Evolutionary conservation across 2,888 invertebrate genomes (phyloP).

Genomic region (Callosobruchus maculatus): DNA sequence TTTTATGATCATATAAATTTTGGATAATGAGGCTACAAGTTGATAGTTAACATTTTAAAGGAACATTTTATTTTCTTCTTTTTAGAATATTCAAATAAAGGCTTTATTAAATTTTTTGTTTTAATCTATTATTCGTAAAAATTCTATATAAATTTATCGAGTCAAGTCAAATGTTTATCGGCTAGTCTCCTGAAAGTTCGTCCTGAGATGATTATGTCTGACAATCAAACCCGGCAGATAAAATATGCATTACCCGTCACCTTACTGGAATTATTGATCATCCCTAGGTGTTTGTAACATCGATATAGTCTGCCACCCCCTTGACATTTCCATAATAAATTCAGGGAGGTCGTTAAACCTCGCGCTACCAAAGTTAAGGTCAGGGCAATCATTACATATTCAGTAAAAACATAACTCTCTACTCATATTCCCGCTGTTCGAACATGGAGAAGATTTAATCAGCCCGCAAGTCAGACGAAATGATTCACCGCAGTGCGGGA

Average conservation of each 20-base stretch:
- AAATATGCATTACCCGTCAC: not conserved
- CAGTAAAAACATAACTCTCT: not conserved
- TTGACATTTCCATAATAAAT: not conserved
- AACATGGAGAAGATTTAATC: not conserved
- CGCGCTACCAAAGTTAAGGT: not conserved
- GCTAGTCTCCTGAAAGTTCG: no score
- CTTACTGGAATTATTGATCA: not conserved
- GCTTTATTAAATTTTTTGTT: no score
- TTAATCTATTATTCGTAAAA: no score
- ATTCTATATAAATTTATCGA: no score
- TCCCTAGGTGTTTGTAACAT: not conserved
- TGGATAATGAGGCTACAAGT: no score
- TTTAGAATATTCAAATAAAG: no score
- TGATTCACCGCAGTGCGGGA: not conserved
- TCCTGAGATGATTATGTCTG: no score
- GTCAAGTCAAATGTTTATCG: no score
- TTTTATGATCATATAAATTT: no score
- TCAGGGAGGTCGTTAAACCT: not conserved
- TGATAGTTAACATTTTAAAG: no score
- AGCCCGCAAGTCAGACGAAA: not conserved
- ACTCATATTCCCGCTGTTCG: not conserved
- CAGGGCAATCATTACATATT: not conserved
- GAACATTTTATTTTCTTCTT: no score
- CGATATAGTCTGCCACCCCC: not conserved
- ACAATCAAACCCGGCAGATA: not conserved